Percentiles rank a stretch among this genome's conserved stretches.
Conservation (phyloP, 2,113 vertebrate genomes). For the Scomber scombrus region DNA sequence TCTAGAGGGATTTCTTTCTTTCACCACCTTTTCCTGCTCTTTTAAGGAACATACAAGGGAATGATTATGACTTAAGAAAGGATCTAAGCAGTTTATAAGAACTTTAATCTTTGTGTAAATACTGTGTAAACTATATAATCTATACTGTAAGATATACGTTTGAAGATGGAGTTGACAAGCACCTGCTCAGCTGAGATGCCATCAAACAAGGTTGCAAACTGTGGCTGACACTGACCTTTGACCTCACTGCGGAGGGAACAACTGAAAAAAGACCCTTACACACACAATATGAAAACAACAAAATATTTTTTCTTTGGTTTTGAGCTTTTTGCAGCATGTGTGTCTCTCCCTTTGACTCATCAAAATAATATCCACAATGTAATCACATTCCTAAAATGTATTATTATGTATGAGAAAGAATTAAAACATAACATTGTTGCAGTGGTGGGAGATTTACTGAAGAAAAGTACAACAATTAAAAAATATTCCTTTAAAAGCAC, state of each 20-base stretch:
- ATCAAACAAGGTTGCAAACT: slow-evolving; percentile 9
- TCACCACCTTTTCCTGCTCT: slow-evolving; percentile 53
- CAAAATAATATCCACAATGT: no score
- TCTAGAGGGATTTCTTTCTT: slow-evolving; percentile 46
- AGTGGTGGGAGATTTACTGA: no score
- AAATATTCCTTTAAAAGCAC: no score
- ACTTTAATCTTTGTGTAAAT: slow-evolving; percentile 7
- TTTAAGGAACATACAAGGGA: slow-evolving; percentile 21
- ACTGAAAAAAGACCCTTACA: background rate
- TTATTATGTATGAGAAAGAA: no score
- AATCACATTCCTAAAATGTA: no score
- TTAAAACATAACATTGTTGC: no score
- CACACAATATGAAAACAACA: background rate
- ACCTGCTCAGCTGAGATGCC: slow-evolving; percentile 17
- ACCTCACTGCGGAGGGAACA: slow-evolving; percentile 2
- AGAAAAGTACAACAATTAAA: no score
- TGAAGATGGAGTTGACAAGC: slow-evolving; percentile 11
- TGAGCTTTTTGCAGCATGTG: background rate
- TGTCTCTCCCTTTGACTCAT: background rate
- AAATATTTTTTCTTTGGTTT: background rate
- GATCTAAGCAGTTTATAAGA: background rate
- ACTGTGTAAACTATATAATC: background rate
- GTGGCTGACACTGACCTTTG: slow-evolving; percentile 38
- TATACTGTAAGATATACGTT: background rate
- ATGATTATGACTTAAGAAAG: slow-evolving; percentile 13